These are phyloP conservation scores for Syritta pipiens DNA, from an alignment of 2,888 invertebrate species.

Conservation along the genomic window DNA sequence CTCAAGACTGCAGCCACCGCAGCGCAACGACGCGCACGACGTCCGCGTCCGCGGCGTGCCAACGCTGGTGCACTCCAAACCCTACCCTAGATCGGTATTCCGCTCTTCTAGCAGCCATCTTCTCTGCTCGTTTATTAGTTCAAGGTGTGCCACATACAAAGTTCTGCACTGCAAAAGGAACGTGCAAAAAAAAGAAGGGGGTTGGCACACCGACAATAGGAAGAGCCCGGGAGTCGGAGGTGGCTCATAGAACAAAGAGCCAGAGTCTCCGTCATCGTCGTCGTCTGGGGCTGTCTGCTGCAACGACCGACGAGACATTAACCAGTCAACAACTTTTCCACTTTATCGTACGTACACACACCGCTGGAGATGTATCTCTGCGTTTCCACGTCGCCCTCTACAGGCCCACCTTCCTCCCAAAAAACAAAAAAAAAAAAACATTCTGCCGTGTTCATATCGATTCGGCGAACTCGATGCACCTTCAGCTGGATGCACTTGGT, in stretches of 20 bases:
- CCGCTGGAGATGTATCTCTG: constrained; percentile 15
- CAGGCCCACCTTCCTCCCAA: too few species aligned
- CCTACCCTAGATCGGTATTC: constrained; percentile 66
- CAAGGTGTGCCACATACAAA: constrained; percentile 66
- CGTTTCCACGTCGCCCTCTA: too few species aligned
- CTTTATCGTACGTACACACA: constrained; percentile 50
- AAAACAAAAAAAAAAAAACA: too few species aligned
- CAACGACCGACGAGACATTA: constrained; percentile 59
- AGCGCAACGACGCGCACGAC: constrained; percentile 43
- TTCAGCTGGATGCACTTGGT: constrained; percentile 60
- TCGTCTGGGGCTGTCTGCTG: constrained; percentile 36
- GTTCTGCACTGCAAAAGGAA: constrained; percentile 35
- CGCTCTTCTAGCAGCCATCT: constrained; percentile 62
- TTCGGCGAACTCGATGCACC: constrained; percentile 44
- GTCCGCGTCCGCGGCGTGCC: too few species aligned
- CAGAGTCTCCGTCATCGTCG: constrained; percentile 28
- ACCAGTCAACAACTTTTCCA: constrained; percentile 65
- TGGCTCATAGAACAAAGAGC: constrained; percentile 60
- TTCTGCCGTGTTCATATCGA: constrained; percentile 21
- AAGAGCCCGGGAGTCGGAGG: constrained; percentile 37
- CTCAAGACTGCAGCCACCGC: constrained; percentile 19
- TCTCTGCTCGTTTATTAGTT: constrained; percentile 62
- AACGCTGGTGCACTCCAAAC: constrained; percentile 54
- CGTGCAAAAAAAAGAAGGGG: constrained; percentile 14
- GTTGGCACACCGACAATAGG: constrained; percentile 26